Base-by-base conservation (phyloP, 2,888 invertebrate species). In the Coleophora deauratella region DNA sequence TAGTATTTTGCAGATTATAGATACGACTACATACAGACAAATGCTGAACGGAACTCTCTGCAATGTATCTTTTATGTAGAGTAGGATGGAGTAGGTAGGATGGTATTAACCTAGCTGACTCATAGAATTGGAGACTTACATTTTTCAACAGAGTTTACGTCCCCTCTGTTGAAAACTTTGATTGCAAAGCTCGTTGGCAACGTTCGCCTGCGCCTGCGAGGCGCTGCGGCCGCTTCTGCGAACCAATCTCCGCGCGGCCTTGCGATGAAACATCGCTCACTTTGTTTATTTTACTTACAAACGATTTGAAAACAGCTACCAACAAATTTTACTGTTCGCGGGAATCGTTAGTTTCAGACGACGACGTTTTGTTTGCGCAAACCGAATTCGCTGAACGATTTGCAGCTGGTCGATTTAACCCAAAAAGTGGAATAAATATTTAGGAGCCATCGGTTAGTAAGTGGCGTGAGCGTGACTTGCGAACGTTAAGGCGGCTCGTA, bases 281-380 rank as follows among this genome's bases (percentile, higher is more conserved):
- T 62, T 62, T 79, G 74, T 81, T 81, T 80, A 74, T 82, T 81
- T 82, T 72, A 66, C 66, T 74, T 77, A 69, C 66, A 53, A 66
- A 66, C 71, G 66, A 70, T 77, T 73, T 72, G 72, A 73, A 74
- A 74, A 72, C 60, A 67, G 74, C 71, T 72, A n/a, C 63, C 71
- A 67, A 73, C 76, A 65, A 68, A 74, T 72, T 77, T 73, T 65
- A 74, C 67, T 65, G 67, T 72, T 76, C 66, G 52, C 66, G 51
- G 66, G 71, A 78, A 79, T 67, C 66, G 59, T 61, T 63, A 55
- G 21, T 4, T 21, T 21, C 21, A 4, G 21, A 21, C 21, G 21
- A 21, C 66, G 70, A 70, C 71, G 72, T 61, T 61, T 71, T 78
- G 79, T 81, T 79, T 79, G 78, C 68, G 55, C 66, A 63, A 69